A percentile compares a stretch with the other conserved stretches of the same genome.
Conservation (phyloP, 2,797 vertebrate genomes). For the Molothrus aeneus region DNA sequence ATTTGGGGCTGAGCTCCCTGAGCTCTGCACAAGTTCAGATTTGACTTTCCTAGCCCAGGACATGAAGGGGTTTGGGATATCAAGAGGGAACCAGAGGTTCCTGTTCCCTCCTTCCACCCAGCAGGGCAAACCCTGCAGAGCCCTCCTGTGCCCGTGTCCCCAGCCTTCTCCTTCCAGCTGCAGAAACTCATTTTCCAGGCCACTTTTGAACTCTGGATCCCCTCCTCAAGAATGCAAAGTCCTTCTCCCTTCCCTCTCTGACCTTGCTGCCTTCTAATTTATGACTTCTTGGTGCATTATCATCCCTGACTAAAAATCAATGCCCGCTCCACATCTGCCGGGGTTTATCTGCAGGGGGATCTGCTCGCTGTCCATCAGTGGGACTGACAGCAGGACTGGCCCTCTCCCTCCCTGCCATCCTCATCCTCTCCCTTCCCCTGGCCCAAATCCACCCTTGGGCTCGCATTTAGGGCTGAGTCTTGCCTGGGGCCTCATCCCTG, state of each 20-base stretch:
- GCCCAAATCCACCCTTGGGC: not conserved
- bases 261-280: constrained; percentile 81
- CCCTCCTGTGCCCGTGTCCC: not conserved
- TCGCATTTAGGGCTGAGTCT: not conserved
- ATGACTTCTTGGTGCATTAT: constrained; percentile 80
- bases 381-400: not conserved
- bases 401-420: not conserved
- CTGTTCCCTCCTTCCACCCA: not conserved
- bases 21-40: not conserved
- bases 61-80: not conserved
- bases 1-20: not conserved
- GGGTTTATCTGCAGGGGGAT: constrained; percentile 80
- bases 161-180: not conserved
- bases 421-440: not conserved
- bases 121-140: not conserved
- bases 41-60: not conserved
- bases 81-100: fast-evolving
- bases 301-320: constrained; percentile 84
- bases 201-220: constrained; percentile 74
- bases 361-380: constrained; percentile 48
- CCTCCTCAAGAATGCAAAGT: constrained; percentile 68
- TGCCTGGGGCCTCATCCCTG: not conserved
- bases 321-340: constrained; percentile 80
- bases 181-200: constrained; percentile 54
- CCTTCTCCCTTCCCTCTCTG: constrained; percentile 60